phyloP scores from a whole-genome alignment of 2,888 invertebrate species.

The Andrena marginata region DNA sequence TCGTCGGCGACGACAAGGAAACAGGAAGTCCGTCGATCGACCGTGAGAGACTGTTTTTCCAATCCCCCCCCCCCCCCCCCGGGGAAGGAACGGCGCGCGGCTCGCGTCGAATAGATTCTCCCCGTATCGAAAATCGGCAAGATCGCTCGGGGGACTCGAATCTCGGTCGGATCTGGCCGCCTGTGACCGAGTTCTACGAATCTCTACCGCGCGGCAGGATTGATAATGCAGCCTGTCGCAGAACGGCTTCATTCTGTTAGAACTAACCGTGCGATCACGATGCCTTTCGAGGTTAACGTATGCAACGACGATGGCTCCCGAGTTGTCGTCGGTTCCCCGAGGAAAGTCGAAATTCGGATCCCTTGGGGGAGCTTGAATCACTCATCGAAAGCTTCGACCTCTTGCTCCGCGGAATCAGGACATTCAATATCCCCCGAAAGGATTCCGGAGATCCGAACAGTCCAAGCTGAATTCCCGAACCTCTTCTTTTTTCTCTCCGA shows the following conservation, averaged over 20 bases:
- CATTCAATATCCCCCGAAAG: neutral
- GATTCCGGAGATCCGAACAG: neutral
- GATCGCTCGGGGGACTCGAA: constrained; percentile 23
- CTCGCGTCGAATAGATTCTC: neutral
- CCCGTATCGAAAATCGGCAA: constrained; percentile 25
- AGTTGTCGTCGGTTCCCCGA: neutral
- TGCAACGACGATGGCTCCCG: constrained; percentile 18
- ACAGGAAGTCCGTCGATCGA: constrained; percentile 7
- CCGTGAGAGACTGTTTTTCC: constrained; percentile 6
- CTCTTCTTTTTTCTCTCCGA: too few species aligned
- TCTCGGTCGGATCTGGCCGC: constrained; percentile 44
- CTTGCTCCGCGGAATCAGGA: neutral
- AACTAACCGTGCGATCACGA: constrained; percentile 66
- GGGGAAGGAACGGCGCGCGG: neutral
- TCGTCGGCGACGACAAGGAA: neutral
- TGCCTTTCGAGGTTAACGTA: constrained; percentile 51
- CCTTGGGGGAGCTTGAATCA: neutral
- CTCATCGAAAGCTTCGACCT: neutral
- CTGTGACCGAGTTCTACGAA: constrained; percentile 33
- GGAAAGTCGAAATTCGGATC: neutral
- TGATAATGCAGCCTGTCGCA: constrained; percentile 64
- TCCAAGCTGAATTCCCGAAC: too few species aligned
- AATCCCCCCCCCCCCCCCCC: neutral
- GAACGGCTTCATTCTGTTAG: constrained; percentile 67
- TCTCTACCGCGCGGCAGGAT: constrained; percentile 44